These are phyloP conservation scores for Lucilia cuprina DNA, from an alignment of 1,140 invertebrate species.

Conservation along the genomic window DNA sequence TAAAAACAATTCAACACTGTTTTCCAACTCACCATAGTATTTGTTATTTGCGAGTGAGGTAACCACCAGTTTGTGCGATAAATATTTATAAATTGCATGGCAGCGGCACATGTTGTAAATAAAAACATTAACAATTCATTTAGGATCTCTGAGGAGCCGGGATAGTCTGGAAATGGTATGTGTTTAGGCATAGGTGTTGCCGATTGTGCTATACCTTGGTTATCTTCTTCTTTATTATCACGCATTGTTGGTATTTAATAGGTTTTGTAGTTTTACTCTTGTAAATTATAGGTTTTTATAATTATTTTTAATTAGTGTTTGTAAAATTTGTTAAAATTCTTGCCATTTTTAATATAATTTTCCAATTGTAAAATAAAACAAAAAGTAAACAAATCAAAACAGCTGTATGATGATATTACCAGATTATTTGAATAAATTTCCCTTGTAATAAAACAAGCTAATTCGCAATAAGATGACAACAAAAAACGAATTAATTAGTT, in stretches of 20 bases:
- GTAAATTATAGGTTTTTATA: background rate
- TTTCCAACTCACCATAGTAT: slow-evolving; percentile 78
- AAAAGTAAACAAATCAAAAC: background rate
- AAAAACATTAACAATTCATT: slow-evolving; percentile 88
- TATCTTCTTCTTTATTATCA: background rate
- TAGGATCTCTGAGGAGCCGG: slow-evolving; percentile 79
- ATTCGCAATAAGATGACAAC: no score
- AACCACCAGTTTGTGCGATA: slow-evolving; percentile 98
- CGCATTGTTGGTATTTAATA: background rate
- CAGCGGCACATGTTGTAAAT: slow-evolving; percentile 76
- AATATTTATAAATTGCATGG: slow-evolving; percentile 90
- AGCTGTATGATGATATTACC: background rate
- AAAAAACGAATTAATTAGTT: no score
- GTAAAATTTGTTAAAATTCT: no score
- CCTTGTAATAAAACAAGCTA: no score
- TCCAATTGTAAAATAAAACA: background rate
- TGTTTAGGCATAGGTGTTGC: slow-evolving; percentile 71
- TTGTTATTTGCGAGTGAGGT: slow-evolving; percentile 86
- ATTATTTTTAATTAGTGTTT: no score
- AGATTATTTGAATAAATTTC: no score
- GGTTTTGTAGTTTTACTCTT: background rate
- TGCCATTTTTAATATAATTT: background rate
- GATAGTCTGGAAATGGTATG: slow-evolving; percentile 84
- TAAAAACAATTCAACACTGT: no score
- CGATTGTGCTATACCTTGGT: background rate